Percentiles rank a stretch among this genome's conserved stretches.
Evolutionary conservation across 2,888 invertebrate genomes (phyloP).

Genomic region (Erpobdella octoculata): DNA sequence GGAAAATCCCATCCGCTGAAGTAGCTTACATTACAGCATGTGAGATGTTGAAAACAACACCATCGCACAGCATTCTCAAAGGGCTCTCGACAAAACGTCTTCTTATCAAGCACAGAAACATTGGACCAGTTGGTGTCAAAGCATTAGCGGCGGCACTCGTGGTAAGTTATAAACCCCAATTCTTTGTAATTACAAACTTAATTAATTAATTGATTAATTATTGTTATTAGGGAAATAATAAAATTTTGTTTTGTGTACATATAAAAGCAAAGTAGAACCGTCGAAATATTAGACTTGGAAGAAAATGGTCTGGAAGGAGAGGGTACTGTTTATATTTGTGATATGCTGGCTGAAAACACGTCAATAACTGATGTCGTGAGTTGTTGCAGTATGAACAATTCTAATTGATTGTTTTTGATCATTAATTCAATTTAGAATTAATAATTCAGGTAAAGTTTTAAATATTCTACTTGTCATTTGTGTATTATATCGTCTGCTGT

Average conservation of each 20-base stretch:
- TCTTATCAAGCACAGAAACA: conserved; percentile 43
- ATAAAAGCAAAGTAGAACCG: conserved; percentile 44
- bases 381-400: neutral
- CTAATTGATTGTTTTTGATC: neutral
- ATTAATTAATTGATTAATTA: no score
- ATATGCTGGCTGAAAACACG: conserved; percentile 42
- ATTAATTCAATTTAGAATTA: neutral
- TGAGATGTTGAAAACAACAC: conserved; percentile 38
- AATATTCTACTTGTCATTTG: neutral
- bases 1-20: neutral
- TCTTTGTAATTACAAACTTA: no score
- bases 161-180: conserved; percentile 35
- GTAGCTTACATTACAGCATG: conserved; percentile 35
- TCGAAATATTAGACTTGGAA: conserved; percentile 43
- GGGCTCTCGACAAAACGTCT: conserved; percentile 40
- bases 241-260: neutral
- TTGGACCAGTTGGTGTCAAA: conserved; percentile 42
- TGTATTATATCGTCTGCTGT: neutral
- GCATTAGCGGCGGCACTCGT: conserved; percentile 44
- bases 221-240: neutral
- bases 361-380: conserved; percentile 43
- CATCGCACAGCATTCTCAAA: conserved; percentile 39
- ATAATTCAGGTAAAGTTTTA: neutral
- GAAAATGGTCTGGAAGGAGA: conserved; percentile 44
- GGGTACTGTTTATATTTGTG: conserved; percentile 40